A percentile compares a stretch with the other conserved stretches of the same genome.
Conservation (phyloP, 2,113 vertebrate genomes). For the Trichechus manatus region DNA sequence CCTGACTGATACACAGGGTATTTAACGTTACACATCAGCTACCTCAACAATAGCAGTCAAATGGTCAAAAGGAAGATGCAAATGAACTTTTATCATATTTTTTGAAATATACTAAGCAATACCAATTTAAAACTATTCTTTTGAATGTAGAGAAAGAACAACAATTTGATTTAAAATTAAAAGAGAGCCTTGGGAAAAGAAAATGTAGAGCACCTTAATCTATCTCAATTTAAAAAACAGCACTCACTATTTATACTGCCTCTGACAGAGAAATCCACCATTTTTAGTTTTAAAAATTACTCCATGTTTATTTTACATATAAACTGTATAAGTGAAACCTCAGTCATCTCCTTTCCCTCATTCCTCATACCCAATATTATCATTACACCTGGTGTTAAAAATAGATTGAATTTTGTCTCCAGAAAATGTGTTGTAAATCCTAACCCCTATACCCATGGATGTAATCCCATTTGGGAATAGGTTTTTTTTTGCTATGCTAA, state of each 20-base stretch:
- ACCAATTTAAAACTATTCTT: constrained; percentile 32
- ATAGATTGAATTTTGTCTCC: neutral
- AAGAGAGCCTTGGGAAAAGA: neutral
- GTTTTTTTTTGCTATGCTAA: neutral
- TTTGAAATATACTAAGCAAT: neutral
- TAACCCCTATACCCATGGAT: neutral
- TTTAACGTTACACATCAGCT: neutral
- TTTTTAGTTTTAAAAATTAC: neutral
- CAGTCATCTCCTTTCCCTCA: neutral
- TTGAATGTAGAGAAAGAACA: neutral
- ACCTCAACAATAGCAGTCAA: constrained; percentile 18
- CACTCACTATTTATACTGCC: neutral
- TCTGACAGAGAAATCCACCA: neutral
- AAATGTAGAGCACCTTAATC: neutral
- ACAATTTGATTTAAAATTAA: neutral
- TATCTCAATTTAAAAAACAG: constrained; percentile 10
- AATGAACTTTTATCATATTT: neutral
- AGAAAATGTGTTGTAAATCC: neutral
- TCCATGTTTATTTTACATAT: neutral
- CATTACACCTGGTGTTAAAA: neutral
- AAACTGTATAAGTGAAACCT: neutral
- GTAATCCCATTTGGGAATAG: neutral
- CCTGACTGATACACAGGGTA: neutral
- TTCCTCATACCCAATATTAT: neutral
- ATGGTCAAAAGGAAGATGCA: constrained; percentile 10